Base-by-base conservation (phyloP, 2,797 vertebrate genomes). In the Chelidonichthys spinosus region DNA sequence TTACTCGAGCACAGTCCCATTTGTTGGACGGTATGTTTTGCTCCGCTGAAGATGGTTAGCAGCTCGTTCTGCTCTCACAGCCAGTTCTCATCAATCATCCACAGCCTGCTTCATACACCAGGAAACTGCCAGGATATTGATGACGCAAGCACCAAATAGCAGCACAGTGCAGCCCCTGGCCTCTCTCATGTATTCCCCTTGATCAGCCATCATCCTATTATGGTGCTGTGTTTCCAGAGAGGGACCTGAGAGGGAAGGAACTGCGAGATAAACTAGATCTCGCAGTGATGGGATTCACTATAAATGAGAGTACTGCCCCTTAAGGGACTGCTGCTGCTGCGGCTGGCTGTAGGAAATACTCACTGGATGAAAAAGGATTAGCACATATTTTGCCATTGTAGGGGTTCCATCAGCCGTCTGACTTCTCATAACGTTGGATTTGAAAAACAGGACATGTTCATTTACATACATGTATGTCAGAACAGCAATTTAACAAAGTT, bases 71-170 rank as follows among this genome's bases (percentile, higher is more conserved):
- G 69, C 81, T 88, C 87, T 72, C 70, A 73, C 53, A 58, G 72
- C 81, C 78, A 53, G 64, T 39, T 50, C 56, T 87, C 90, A 92
- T 92, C 88, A 85, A 84, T 92, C 90, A 87, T 83, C 83, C 53
- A 6, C 76, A 62, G 72, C 76, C 68, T 37, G 83, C 81, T 70
- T 78, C 77, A 54, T 73, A 70, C 68, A 76, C 74, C 74, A 63
- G 79, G 64, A 86, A 86, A 76, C 68, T 76, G 81, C 67, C 83
- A 54, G 79, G 79, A 81, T 91, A 91, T 90, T 89, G 87, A 90
- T 88, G 88, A 91, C 46, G 49, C 85, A 82, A 85, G 87, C 82
- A 84, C 4, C 82, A 90, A 83, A 83, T 59, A 82, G 74, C 76
- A 74, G 66, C 53, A 32, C 58, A 35, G 56, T 78, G 63, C 62